A percentile compares a stretch with the other conserved stretches of the same genome.
These are phyloP conservation scores for Rhopalosiphum nymphaeae DNA, from an alignment of 2,888 invertebrate species.

Conservation along the genomic window DNA sequence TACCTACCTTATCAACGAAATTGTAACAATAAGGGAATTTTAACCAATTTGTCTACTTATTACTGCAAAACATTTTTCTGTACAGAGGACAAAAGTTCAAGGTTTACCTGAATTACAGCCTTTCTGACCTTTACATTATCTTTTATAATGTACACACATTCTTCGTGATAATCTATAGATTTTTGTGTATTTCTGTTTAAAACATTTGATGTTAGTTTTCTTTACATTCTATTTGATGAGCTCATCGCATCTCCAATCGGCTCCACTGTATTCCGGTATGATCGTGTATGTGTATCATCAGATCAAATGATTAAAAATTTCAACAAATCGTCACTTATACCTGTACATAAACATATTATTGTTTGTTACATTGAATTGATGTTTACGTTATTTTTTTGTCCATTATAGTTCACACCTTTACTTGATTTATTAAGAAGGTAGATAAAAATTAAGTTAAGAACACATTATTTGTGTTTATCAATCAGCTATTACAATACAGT, in stretches of 20 bases:
- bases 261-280: background rate
- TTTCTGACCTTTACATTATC: conserved; percentile 40
- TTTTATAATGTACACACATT: background rate
- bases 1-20: background rate
- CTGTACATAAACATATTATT: background rate
- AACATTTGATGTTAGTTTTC: background rate
- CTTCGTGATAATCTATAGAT: background rate
- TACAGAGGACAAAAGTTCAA: conserved; percentile 40
- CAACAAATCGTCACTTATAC: background rate
- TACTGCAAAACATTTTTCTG: background rate
- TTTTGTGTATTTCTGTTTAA: background rate
- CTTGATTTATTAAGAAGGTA: background rate
- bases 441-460: too few relatives aligned
- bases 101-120: background rate
- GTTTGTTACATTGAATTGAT: background rate
- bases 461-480: too few relatives aligned
- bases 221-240: background rate
- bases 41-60: background rate
- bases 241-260: background rate
- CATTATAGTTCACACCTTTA: too few relatives aligned
- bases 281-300: background rate
- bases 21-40: conserved; percentile 13
- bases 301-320: background rate
- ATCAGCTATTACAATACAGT: too few relatives aligned
- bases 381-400: background rate